A percentile compares a stretch with the other conserved stretches of the same genome.
Evolutionary conservation across 2,888 invertebrate genomes (phyloP).

Genomic region (Trachelus tabidus): DNA sequence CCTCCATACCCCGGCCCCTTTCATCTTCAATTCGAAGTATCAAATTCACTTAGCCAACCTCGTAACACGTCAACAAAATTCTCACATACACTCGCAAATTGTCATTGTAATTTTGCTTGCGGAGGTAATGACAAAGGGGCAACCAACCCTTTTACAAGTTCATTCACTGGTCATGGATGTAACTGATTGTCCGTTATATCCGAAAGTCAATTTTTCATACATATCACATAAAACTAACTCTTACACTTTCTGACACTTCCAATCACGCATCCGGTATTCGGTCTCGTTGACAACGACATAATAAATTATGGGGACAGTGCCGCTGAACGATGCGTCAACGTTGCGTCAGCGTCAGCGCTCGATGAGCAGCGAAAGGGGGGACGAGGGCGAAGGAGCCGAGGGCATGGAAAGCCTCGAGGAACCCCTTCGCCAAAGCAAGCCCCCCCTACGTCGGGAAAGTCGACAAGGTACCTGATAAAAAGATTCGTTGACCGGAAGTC

Average conservation of each 20-base stretch:
- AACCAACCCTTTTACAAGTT: background rate
- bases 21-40: background rate
- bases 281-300: conserved; percentile 27
- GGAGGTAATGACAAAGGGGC: background rate
- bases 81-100: background rate
- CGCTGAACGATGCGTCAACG: conserved; percentile 75
- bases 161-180: background rate
- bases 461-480: conserved; percentile 70
- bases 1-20: background rate
- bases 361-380: conserved; percentile 72
- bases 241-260: background rate
- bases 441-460: conserved; percentile 70
- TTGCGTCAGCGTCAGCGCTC: conserved; percentile 73
- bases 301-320: conserved; percentile 66
- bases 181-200: background rate
- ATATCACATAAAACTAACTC: background rate
- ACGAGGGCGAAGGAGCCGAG: conserved; percentile 66
- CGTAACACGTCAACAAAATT: background rate
- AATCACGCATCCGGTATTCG: background rate
- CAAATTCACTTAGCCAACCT: background rate
- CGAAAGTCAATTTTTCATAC: background rate
- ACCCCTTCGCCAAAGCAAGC: conserved; percentile 68
- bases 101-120: background rate
- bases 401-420: conserved; percentile 73
- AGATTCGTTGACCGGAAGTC: conserved; percentile 25